phyloP scores from a whole-genome alignment of 2,113 vertebrate species.

The Castor canadensis region DNA sequence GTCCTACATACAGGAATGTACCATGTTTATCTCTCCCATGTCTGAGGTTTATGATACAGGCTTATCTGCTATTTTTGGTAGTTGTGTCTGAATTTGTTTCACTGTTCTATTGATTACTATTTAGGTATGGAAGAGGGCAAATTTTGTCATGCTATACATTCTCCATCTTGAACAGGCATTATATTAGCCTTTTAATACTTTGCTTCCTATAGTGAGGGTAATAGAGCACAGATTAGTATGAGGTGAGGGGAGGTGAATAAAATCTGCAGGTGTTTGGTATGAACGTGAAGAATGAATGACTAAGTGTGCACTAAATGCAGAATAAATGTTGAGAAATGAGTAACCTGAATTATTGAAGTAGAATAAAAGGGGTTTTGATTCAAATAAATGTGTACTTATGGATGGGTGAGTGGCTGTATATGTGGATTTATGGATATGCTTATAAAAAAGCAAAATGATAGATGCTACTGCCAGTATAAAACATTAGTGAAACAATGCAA shows the following conservation, averaged over 20 bases:
- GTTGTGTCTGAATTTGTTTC: background rate
- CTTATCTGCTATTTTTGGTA: background rate
- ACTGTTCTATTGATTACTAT: background rate
- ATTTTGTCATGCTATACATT: background rate
- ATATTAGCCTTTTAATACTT: background rate
- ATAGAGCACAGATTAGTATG: background rate
- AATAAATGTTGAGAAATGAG: background rate
- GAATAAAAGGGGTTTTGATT: background rate
- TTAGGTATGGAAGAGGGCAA: background rate
- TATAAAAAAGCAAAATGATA: background rate
- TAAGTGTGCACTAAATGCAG: background rate
- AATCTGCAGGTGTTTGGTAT: background rate
- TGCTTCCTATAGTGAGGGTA: background rate
- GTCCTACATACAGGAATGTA: background rate
- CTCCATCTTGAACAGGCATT: background rate
- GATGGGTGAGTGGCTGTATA: background rate
- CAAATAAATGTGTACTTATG: background rate
- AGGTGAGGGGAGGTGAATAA: background rate
- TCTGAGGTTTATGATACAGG: background rate
- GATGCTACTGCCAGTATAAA: background rate
- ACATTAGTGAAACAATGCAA: background rate
- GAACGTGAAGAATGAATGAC: background rate
- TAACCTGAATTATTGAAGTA: background rate
- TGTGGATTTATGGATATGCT: too few species aligned
- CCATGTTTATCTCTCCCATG: background rate